Percentiles rank a stretch among this genome's conserved stretches.
phyloP scores from a whole-genome alignment of 2,113 vertebrate species.

The Noctilio leporinus region DNA sequence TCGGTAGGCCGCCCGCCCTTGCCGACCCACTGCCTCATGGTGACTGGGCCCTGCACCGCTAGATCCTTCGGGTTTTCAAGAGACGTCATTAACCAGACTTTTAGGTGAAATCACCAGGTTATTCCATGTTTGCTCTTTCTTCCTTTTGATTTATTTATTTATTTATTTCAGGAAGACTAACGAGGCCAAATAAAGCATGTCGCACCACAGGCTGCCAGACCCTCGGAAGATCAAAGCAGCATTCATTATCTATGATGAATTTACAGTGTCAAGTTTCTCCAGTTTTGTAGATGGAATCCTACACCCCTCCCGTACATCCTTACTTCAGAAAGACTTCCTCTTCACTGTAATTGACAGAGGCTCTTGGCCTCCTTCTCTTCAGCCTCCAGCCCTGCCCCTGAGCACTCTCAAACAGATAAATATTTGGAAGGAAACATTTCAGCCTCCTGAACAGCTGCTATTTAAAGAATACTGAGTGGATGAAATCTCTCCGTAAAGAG shows the following conservation, averaged over 20 bases:
- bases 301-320: background rate
- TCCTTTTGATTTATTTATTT: background rate
- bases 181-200: background rate
- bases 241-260: background rate
- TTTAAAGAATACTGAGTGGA: background rate
- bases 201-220: background rate
- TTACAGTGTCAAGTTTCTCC: background rate
- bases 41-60: background rate
- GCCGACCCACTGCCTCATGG: accelerated
- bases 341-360: background rate
- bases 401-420: conserved; percentile 50
- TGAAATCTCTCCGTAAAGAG: background rate
- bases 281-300: background rate
- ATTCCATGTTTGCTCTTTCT: background rate
- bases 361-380: background rate
- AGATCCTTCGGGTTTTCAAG: background rate
- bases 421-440: conserved; percentile 53
- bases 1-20: background rate
- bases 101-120: background rate
- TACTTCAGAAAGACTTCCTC: conserved; percentile 7
- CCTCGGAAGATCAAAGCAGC: background rate
- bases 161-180: background rate
- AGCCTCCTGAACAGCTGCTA: background rate
- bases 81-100: conserved; percentile 4
- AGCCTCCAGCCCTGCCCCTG: background rate